Percentiles rank a stretch among this genome's conserved stretches.
Conservation (phyloP, 2,888 invertebrate species). For the Nomada ruficornis region DNA sequence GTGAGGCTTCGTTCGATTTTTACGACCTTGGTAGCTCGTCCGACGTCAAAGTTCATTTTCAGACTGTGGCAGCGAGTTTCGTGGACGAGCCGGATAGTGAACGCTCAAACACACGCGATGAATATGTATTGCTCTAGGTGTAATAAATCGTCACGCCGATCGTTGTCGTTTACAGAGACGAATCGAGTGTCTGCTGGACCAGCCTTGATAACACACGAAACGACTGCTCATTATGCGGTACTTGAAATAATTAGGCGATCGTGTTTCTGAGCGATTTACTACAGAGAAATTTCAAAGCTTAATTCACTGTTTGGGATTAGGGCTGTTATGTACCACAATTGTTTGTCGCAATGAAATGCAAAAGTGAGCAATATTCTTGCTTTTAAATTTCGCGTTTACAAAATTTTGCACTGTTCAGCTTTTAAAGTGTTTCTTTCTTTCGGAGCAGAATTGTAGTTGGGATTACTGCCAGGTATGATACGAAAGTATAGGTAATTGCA, state of each 20-base stretch:
- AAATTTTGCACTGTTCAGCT: too few species aligned
- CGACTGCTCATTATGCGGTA: constrained; percentile 9
- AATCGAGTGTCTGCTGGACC: constrained; percentile 15
- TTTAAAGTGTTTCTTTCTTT: too few species aligned
- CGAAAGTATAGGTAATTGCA: too few species aligned
- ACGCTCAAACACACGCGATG: constrained; percentile 25
- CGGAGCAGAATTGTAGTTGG: too few species aligned
- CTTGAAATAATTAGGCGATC: constrained; percentile 1
- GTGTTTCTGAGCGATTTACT: background rate
- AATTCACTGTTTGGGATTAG: background rate
- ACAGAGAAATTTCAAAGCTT: background rate
- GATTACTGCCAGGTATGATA: too few species aligned
- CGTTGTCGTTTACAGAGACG: constrained; percentile 9
- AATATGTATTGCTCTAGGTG: constrained; percentile 40
- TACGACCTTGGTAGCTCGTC: constrained; percentile 43
- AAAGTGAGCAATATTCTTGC: too few species aligned
- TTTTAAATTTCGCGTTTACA: too few species aligned
- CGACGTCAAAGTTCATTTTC: constrained; percentile 24
- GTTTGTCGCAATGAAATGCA: background rate
- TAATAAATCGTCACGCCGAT: constrained; percentile 36
- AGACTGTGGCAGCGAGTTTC: background rate
- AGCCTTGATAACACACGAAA: constrained; percentile 6
- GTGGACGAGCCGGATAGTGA: constrained; percentile 12
- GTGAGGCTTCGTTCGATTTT: constrained; percentile 50
- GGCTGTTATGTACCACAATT: background rate